Evolutionary conservation across 2,888 invertebrate species (phyloP), one percentile per base, ranked within the genome.

Genomic region (Troides aeacus): DNA sequence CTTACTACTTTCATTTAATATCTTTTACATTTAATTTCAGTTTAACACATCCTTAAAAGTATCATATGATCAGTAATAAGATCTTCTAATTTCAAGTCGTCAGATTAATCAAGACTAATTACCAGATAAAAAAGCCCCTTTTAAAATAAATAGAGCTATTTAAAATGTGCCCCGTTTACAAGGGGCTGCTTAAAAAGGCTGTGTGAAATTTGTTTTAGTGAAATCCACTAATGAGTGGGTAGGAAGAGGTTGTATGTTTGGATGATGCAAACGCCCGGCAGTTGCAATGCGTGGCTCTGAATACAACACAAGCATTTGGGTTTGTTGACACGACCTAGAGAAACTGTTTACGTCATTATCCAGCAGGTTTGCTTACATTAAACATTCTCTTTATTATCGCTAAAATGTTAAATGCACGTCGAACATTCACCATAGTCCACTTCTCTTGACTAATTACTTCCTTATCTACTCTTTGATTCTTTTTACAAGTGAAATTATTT

Each of bases 321-420:
- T 74, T 72, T 86, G 84, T 87, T 87, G 84, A 84, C 85, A 81
- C 74, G 75, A 56, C 72, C 74, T 73, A 71, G 73, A 75, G 81
- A 78, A 81, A 79, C 81, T 86, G 84, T 85, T 85, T 80, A 78
- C 82, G 81, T 87, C 85, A 89, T 90, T 86, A 88, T 64, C 85
- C 77, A 64, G 66, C 71, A 71, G 77, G 79, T 80, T 82, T 79
- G 80, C 85, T 82, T 80, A 81, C 81, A 81, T 90, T 87, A 87
- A 85, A 84, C 84, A 92, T 90, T 90, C 90, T 79, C 88, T 90
- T 89, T 90, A 85, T 83, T 68, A 46, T 23, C 68, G 64, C 57
- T 68, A 62, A 66, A 58, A 69, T 64, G 30, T 60, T 59, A 66
- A 60, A 50, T 61, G 50, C 15, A 46, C 30, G 58, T 58, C 61